Base-by-base conservation (phyloP, 2,888 invertebrate genomes). In the Podotricha telesiphe region DNA sequence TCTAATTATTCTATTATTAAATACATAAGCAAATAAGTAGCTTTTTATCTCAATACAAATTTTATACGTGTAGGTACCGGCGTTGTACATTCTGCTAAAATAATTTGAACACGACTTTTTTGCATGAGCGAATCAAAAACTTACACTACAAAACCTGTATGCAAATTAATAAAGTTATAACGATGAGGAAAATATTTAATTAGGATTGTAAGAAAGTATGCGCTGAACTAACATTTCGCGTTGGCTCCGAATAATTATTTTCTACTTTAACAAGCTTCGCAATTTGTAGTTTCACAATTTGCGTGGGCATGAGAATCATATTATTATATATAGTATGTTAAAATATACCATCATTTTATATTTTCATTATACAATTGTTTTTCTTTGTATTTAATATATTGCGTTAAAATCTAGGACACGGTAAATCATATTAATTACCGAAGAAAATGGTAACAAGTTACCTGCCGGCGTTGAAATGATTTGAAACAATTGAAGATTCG, bases 151-250 rank as follows among this genome's bases (percentile, higher is more conserved):
- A 17, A 53, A 53, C 17, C 34, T 34, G 17, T 17, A 55, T 2
- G 17, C 13, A 55, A 55, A 55, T 55, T 37, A 55, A 37, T 55
- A 55, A 55, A 55, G 37, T 55, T 55, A 37, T 55, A 55, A 55
- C 17, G 55, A 55, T 19, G 34, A 55, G 34, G 55, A 55, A 17
- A 37, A 55, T n/a, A 34, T 55, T 37, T 17, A 55, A 13, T 2
- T 37, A 13, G 55, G 1, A 13, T 13, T 55, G 10, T 17, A 55
- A 34, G 1, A 55, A 37, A 37, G 4, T 28, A n/a, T 28, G 28
- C 28, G 8, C 15, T 34, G n/a, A 28, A 34, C 4, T n/a, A 17
- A 28, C 3, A 53, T 53, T 55, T 17, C 11, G 34, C 17, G 2
- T 1, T 34, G 34, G 34, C 13, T 17, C 34, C 17, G 17, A 34